These are phyloP conservation scores for Pipistrellus kuhlii DNA, from an alignment of 2,797 vertebrate species.

Conservation along the genomic window DNA sequence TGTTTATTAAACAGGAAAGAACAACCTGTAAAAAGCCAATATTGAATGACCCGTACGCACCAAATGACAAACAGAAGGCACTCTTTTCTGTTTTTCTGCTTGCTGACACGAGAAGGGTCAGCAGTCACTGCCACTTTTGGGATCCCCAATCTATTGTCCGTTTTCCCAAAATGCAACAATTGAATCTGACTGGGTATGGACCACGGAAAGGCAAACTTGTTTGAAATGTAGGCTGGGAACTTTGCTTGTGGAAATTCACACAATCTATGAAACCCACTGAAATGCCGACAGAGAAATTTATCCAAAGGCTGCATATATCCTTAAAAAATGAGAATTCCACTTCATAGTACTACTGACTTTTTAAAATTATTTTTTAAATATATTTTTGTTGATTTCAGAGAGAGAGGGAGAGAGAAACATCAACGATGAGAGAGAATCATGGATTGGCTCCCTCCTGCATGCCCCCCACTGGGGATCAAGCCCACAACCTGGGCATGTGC, in stretches of 20 bases:
- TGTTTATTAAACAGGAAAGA: conserved; percentile 71
- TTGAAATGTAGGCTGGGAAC: neutral
- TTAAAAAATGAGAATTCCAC: neutral
- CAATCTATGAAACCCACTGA: neutral
- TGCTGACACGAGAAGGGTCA: neutral
- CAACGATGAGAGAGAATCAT: too few species aligned
- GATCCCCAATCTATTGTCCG: neutral
- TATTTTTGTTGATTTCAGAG: too few species aligned
- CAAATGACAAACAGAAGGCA: conserved; percentile 72
- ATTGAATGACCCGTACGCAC: conserved; percentile 69
- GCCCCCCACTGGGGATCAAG: too few species aligned
- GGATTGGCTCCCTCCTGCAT: too few species aligned
- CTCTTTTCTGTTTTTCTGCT: conserved; percentile 66
- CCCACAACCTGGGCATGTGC: too few species aligned
- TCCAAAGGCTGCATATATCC: neutral
- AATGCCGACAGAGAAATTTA: neutral
- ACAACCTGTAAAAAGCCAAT: conserved; percentile 67
- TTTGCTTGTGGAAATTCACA: conserved; percentile 17
- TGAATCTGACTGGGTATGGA: neutral
- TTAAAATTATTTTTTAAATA: too few species aligned
- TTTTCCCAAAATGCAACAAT: conserved; percentile 39
- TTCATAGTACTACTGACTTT: neutral
- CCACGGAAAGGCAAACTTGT: neutral
- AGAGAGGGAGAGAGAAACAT: too few species aligned
- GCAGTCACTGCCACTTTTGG: neutral